These are phyloP conservation scores for Chrysina gloriosa DNA, from an alignment of 2,888 invertebrate species.

Conservation along the genomic window DNA sequence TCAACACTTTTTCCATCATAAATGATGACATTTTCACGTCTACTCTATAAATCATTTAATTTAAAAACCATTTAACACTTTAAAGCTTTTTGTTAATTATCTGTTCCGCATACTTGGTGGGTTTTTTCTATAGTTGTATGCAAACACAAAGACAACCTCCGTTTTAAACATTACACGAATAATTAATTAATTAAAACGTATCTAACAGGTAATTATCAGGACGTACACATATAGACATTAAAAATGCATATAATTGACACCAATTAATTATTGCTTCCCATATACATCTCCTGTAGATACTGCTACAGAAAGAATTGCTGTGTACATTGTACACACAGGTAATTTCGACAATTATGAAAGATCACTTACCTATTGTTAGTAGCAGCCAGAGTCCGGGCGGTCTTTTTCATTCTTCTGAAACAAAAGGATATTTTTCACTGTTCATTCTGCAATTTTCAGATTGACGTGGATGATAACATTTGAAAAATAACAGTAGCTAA, in stretches of 20 bases:
- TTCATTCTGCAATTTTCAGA: constrained; percentile 32
- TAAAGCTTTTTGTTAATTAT: no score
- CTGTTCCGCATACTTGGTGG: no score
- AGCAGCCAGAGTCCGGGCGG: constrained; percentile 68
- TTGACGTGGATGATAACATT: constrained; percentile 10
- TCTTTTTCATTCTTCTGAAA: constrained; percentile 67
- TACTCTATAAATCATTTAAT: no score
- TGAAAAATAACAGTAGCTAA: constrained; percentile 2
- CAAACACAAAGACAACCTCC: no score
- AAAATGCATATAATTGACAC: background rate
- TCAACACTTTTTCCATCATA: no score
- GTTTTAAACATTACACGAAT: no score
- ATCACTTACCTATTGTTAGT: constrained; percentile 66
- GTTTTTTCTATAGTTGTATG: no score
- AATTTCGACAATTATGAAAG: constrained; percentile 16
- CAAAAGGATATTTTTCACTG: constrained; percentile 50
- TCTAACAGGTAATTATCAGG: no score
- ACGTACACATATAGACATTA: no score
- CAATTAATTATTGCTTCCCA: background rate
- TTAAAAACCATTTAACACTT: no score
- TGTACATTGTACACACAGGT: background rate
- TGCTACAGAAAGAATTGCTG: background rate
- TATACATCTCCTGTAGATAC: background rate
- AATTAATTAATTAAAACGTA: no score
- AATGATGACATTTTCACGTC: no score